phyloP scores from a whole-genome alignment of 2,888 invertebrate genomes.

The Lepeophtheirus nordmannii region DNA sequence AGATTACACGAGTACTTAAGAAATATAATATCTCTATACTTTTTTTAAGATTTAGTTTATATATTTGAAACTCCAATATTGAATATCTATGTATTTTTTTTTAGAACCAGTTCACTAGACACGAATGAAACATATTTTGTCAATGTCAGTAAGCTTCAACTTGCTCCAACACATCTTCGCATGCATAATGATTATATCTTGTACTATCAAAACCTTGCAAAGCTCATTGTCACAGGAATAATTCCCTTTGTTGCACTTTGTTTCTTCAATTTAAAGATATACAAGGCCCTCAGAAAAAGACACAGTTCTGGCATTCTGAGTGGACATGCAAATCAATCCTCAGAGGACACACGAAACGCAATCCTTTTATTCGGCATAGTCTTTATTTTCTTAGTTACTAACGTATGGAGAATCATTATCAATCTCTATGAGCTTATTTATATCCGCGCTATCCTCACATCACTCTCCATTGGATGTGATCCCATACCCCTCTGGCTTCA shows the following conservation, averaged over 20 bases:
- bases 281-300: not conserved
- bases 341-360: constrained; percentile 13
- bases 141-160: not conserved
- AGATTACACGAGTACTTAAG: no score
- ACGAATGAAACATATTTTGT: not conserved
- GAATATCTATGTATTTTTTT: no score
- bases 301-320: not conserved
- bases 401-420: constrained; percentile 7
- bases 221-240: constrained; percentile 15
- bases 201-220: constrained; percentile 19
- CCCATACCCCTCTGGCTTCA: constrained; percentile 2
- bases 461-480: not conserved
- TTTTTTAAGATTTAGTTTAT: no score
- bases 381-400: constrained; percentile 17
- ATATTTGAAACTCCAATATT: no score
- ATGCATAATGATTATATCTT: constrained; percentile 20
- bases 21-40: no score
- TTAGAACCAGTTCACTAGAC: not conserved
- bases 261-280: constrained; percentile 7
- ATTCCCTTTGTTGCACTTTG: constrained; percentile 15
- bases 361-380: constrained; percentile 18
- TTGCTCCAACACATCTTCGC: constrained; percentile 11
- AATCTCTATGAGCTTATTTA: constrained; percentile 18
- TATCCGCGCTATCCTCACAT: not conserved
- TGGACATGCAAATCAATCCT: constrained; percentile 1